Base-by-base conservation (phyloP, 2,888 invertebrate genomes). In the Stegana nigrithorax region DNA sequence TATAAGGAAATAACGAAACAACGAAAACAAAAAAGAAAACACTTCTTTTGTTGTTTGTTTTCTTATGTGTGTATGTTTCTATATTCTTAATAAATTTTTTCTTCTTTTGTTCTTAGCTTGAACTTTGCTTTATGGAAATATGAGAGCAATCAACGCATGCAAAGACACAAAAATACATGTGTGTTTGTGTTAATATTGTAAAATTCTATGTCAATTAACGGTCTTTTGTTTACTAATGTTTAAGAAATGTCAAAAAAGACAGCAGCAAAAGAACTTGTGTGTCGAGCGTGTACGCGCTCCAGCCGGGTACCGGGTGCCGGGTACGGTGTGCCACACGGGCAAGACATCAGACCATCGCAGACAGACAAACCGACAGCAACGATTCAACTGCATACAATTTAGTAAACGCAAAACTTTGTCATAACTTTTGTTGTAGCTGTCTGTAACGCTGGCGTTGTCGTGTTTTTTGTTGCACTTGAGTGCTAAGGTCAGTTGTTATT, bases 181-280 rank as follows among this genome's bases (percentile, higher is more conserved):
- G 53, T 27, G 53, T 56, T 17, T 56, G 56, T 57, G 23, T 36
- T 23, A 27, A 65, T n/a, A 55, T 53, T n/a, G n/a, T n/a, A 64
- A 66, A 70, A 69, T 79, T 78, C 72, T 79, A 79, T 78, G 78
- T 80, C 78, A 78, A 78, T 80, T 78, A 78, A 78, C 78, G 78
- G 78, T 80, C 77, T 72, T 77, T 79, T 79, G 77, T 80, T 80
- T 78, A 69, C 71, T 36, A 62, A 25, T 23, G 32, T 32, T 47
- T 45, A 14, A 27, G 29, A 26, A 27, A 32, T 53, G 53, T 17
- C 17, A 50, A 59, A 63, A 63, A 51, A 71, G 17, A 61, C 44
- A 47, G 29, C 61, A 59, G 60, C 57, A 59, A 58, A 44, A 42
- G 7, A 17, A 26, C 4, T 12, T 14, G 8, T n/a, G n/a, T n/a